A percentile compares a stretch with the other conserved stretches of the same genome.
phyloP scores from a whole-genome alignment of 2,113 vertebrate genomes.

The Chauna torquata region DNA sequence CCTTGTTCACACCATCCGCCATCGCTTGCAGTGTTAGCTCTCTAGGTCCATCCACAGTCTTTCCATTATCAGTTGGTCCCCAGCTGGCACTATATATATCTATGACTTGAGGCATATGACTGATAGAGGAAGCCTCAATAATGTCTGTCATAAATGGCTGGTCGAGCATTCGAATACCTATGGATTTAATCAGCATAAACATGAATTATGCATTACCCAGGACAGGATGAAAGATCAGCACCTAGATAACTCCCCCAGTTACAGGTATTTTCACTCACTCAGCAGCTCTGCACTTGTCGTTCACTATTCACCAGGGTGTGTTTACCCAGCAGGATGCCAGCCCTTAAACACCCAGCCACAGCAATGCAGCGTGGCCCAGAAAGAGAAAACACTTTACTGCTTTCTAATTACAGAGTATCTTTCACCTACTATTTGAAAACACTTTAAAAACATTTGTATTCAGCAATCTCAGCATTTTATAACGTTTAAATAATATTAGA shows the following conservation, averaged over 20 bases:
- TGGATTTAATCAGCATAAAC: not conserved
- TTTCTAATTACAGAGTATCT: not conserved
- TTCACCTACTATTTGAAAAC: not conserved
- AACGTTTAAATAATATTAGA: not conserved
- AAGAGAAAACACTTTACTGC: not conserved
- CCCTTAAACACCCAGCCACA: not conserved
- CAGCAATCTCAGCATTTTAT: not conserved
- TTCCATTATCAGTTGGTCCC: conserved; percentile 97
- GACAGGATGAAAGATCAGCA: not conserved
- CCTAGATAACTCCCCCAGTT: not conserved
- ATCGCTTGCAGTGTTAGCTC: conserved; percentile 97
- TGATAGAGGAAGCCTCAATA: conserved; percentile 98
- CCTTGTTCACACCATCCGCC: conserved; percentile 98
- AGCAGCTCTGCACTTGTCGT: not conserved
- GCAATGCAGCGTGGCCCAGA: not conserved
- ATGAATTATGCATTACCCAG: not conserved
- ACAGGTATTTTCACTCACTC: not conserved
- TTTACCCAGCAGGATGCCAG: not conserved
- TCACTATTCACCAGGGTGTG: not conserved
- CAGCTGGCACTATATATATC: conserved; percentile 99
- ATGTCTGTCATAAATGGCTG: conserved; percentile 99
- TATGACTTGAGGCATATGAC: conserved; percentile 97
- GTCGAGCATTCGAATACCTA: conserved; percentile 98
- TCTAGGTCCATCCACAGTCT: conserved; percentile 97
- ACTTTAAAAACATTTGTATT: not conserved